Base-by-base conservation (phyloP, 2,888 invertebrate species). In the Oscheius myriophilus region DNA sequence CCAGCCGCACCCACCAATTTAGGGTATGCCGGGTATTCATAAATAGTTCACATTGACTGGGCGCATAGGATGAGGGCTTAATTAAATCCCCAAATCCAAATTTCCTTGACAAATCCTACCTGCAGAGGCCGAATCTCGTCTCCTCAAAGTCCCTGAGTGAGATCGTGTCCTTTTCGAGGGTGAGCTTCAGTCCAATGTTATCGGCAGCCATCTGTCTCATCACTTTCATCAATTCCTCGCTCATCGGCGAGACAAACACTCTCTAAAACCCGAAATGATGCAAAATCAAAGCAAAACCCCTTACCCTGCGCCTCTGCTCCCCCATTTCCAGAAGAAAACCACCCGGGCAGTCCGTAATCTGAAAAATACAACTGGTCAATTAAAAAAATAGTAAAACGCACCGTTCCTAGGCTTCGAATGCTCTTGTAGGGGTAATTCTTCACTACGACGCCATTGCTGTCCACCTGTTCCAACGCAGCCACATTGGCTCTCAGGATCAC, bases 291-390 rank as follows among this genome's bases (percentile, higher is more conserved):
- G 25, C 1, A 42, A 18, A 43, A 7, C 12, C 21, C 41, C 59
- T 59, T 61, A 90, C 90, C 80, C 96, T 89, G 66, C 96, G 90
- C 76, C 93, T 93, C 87, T 95, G 95, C 9, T 94, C 94, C 59
- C 94, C 94, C 76, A 93, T 92, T 33, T 94, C 93, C 79, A 97
- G 90, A 9, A 93, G 93, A 88, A 97, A 93, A 43, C 94, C 96
- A 75, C 94, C 93, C n/a, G 93, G 91, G 86, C 92, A 92, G 88
- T 96, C 95, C 81, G 92, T 91, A 64, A 96, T 91, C 81, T 92
- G 91, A 25, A 76, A 33, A 3, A 45, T 67, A 66, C 67, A 62
- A 55, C 26, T 14, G 11, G 16, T 65, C 3, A 21, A 12, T 61
- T 6, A 25, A n/a, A 33, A 61, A 46, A 45, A 4, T 45, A 1